Evolutionary conservation across 2,888 invertebrate genomes (phyloP), one percentile per base, ranked within the genome.

Genomic region (Ommatoiulus sabulosus): DNA sequence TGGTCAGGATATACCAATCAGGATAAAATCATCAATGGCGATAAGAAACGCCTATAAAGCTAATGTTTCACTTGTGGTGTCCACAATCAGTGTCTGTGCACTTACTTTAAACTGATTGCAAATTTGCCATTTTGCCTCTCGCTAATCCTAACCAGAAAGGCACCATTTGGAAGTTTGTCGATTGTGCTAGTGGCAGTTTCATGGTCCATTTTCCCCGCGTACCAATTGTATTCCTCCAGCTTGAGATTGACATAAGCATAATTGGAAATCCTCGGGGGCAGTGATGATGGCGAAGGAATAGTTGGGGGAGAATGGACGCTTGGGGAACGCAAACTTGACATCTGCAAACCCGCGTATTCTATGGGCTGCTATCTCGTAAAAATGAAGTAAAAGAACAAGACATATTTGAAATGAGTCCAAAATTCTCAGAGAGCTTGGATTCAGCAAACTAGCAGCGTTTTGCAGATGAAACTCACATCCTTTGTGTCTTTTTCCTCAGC

Each of bases 31-130:
- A 35, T 35, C 35, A 35, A 35, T 2, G 35, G 35, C 35, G 35
- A 35, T 35, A 35, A 1, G 35, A 35, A 35, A 35, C 35, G 2
- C 2, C 35, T 35, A 35, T 35, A 35, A 35, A 35, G 35, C 35
- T 35, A 35, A 35, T 35, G 35, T 35, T 35, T 35, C 35, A 35
- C 35, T 35, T 35, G 35, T 35, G 35, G 35, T 35, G 35, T 35
- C 35, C 35, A 35, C 35, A 35, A 35, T 35, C 35, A 35, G 35
- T 8, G 46, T 24, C 24, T 24, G 84, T 52, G 48, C 52, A 89
- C 90, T 89, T 87, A 91, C 90, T 91, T 91, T 63, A 91, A 88
- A 89, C 90, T 91, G 86, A 91, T 91, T n/a, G 91, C 91, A 88
- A 90, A 91, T 5, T 89, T 91, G 3, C 91, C 91, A 84, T 90